Base-by-base conservation (phyloP, 2,113 vertebrate genomes). In the Theropithecus gelada region DNA sequence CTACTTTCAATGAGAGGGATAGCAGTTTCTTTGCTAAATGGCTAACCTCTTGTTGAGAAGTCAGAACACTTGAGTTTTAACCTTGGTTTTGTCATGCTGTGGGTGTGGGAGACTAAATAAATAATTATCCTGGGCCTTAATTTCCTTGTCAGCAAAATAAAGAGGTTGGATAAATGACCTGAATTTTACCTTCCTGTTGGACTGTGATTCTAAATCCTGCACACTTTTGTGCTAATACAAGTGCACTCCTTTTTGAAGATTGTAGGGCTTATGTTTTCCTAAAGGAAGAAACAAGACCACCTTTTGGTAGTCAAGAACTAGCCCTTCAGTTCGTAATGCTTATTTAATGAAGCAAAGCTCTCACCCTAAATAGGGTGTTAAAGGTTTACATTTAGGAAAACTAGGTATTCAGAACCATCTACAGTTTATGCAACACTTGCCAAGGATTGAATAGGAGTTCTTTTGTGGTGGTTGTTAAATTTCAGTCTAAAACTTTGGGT, bases 111-210 rank as follows among this genome's bases (percentile, higher is more conserved):
- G 43, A 86, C 18, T 9, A 2, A 75, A 5, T 14, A 84, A 66
- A 68, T 35, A 32, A 32, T n/a, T n/a, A 27, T 81, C 32, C 43
- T 79, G 25, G 22, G n/a, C 59, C 76, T 91, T 38, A 80, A 1
- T 81, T 93, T 95, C 90, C 20, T 79, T 93, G 52, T 90, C 72
- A 95, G 57, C 32, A 64, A 92, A 92, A 75, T 93, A 73, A 48
- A 6, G 27, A 84, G 6, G 35, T 57, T 92, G 27, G 73, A 38
- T 68, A 94, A 82, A 70, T 48, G 23, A 84, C 32, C n/a, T 97
- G 9, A 18, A 7, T 73, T 59, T 35, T 86, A 12, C 32, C 35
- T 82, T 87, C 18, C 76, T 83, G 1, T 40, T 45, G 8, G 12
- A 50, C 23, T 88, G 55, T 35, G 38, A 91, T 86, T 45, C 76